Conservation (phyloP, 2,888 invertebrate species). For the Dendrolimus pini region DNA sequence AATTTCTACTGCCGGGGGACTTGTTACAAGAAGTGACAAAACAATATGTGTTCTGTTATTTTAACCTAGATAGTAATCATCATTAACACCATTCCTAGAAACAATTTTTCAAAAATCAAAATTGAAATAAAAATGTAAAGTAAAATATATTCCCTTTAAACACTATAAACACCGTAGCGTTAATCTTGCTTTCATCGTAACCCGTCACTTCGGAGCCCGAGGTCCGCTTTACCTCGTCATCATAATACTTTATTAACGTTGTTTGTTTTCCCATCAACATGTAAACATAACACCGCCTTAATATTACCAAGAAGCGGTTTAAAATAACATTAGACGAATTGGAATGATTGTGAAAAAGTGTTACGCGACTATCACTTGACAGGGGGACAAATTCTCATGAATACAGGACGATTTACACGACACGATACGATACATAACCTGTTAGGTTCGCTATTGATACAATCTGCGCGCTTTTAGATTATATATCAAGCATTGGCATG, state of each 20-base stretch:
- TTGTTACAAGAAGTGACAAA: no score
- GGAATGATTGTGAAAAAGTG: not conserved
- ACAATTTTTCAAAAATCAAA: no score
- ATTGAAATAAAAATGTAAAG: no score
- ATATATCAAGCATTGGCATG: no score
- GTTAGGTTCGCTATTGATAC: no score
- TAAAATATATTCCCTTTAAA: no score
- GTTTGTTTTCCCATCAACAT: not conserved
- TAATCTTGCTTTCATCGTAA: not conserved
- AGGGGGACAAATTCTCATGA: not conserved
- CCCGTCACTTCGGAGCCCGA: not conserved
- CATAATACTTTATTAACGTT: no score
- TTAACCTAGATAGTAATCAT: no score
- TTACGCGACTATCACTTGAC: not conserved
- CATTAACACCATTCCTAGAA: no score
- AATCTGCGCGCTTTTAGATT: no score
- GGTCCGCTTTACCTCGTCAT: not conserved
- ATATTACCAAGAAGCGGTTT: not conserved
- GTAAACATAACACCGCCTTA: not conserved
- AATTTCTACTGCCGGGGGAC: no score
- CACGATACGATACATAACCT: not conserved
- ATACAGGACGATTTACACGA: not conserved
- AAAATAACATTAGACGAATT: not conserved
- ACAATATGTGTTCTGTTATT: no score
- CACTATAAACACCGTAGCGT: not conserved